Evolutionary conservation across 2,888 invertebrate species (phyloP).

Genomic region (Plagodis pulveraria): DNA sequence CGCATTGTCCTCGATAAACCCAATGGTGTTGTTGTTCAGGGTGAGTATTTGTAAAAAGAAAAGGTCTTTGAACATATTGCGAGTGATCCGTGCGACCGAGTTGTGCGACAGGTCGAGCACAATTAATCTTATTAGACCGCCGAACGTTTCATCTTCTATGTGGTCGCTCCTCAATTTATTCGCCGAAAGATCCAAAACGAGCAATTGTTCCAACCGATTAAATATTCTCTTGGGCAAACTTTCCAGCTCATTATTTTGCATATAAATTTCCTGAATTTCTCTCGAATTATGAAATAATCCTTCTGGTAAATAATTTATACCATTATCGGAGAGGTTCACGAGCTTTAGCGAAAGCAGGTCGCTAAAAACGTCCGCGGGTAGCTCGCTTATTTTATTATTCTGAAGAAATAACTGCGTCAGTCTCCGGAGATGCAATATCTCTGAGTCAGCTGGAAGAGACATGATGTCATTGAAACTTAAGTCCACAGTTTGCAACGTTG

Average conservation of each 20-base stretch:
- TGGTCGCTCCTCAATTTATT: slow-evolving; percentile 94
- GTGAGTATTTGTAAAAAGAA: slow-evolving; percentile 94
- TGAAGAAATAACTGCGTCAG: slow-evolving; percentile 92
- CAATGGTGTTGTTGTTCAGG: slow-evolving; percentile 93
- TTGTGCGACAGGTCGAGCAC: slow-evolving; percentile 95
- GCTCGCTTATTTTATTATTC: slow-evolving; percentile 92
- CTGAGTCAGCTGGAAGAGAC: slow-evolving; percentile 89
- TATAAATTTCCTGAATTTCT: slow-evolving; percentile 92
- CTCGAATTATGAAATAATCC: slow-evolving; percentile 92
- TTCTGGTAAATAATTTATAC: slow-evolving; percentile 91
- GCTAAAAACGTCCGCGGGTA: slow-evolving; percentile 91
- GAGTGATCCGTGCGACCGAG: slow-evolving; percentile 90
- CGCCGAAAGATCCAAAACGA: slow-evolving; percentile 93
- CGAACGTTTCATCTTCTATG: slow-evolving; percentile 94
- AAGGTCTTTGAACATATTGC: slow-evolving; percentile 93
- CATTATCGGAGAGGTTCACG: slow-evolving; percentile 94
- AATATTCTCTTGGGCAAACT: slow-evolving; percentile 93
- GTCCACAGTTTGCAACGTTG: slow-evolving; percentile 92
- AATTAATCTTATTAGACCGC: slow-evolving; percentile 93
- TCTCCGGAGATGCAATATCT: slow-evolving; percentile 90
- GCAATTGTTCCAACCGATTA: slow-evolving; percentile 92
- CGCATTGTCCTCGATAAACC: slow-evolving; percentile 93
- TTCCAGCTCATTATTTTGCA: slow-evolving; percentile 94
- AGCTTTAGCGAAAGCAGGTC: slow-evolving; percentile 92
- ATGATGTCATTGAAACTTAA: slow-evolving; percentile 92